Conservation (phyloP, 2,888 invertebrate species). For the Tromatobia lineatoria region DNA sequence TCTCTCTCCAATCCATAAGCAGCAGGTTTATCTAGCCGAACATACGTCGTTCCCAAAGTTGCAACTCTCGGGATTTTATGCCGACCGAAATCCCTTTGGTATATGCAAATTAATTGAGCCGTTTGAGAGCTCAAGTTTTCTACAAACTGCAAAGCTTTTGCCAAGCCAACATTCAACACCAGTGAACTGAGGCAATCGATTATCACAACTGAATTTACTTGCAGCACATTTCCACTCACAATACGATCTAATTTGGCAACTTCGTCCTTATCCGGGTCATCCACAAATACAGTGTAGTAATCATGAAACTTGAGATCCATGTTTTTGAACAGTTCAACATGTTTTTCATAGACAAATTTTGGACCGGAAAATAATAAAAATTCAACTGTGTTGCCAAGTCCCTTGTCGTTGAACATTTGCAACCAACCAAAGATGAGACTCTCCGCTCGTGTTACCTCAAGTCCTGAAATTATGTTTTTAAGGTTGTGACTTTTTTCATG, state of each 20-base stretch:
- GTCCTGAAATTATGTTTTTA: conserved; percentile 68
- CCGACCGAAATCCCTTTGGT: conserved; percentile 77
- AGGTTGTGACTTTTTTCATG: neutral
- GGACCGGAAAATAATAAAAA: conserved; percentile 79
- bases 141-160: conserved; percentile 76
- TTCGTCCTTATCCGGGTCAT: conserved; percentile 71
- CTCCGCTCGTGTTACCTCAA: conserved; percentile 74
- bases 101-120: conserved; percentile 79
- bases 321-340: conserved; percentile 67
- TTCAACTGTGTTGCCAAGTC: conserved; percentile 69
- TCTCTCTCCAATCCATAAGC: conserved; percentile 55
- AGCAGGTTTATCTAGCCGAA: conserved; percentile 73
- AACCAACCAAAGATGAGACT: conserved; percentile 81
- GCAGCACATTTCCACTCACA: conserved; percentile 61
- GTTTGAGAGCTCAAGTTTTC: conserved; percentile 77
- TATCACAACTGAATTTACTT: conserved; percentile 75
- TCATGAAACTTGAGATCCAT: conserved; percentile 77
- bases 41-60: conserved; percentile 80
- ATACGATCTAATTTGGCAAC: conserved; percentile 72
- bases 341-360: conserved; percentile 71
- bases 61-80: conserved; percentile 78
- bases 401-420: conserved; percentile 74
- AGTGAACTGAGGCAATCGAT: conserved; percentile 81
- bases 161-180: conserved; percentile 75
- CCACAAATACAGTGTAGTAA: conserved; percentile 75